Evolutionary conservation across 2,113 vertebrate species (phyloP).

Genomic region (Xerus inauris): DNA sequence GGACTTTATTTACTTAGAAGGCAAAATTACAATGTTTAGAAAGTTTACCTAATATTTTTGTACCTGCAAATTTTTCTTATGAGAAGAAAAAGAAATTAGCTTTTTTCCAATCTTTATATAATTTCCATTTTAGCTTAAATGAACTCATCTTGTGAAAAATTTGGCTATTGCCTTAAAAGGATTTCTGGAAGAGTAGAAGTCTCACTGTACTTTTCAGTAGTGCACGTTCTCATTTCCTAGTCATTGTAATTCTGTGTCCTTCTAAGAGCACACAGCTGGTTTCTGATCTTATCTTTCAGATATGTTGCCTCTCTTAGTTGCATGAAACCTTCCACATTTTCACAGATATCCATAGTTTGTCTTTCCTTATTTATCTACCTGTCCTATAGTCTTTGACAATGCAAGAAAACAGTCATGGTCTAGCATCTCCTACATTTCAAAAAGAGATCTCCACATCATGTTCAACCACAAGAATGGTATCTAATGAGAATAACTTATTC

Average conservation of each 20-base stretch:
- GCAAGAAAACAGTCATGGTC: neutral
- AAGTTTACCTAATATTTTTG: neutral
- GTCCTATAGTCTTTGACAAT: neutral
- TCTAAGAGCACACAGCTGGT: neutral
- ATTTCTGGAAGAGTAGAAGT: neutral
- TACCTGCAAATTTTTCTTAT: neutral
- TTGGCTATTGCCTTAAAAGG: neutral
- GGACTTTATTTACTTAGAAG: slow-evolving; percentile 33
- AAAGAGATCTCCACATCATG: neutral
- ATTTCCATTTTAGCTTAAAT: neutral
- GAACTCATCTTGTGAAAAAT: neutral
- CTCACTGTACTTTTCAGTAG: neutral
- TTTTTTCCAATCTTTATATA: neutral
- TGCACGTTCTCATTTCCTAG: neutral
- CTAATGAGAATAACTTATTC: too few species aligned
- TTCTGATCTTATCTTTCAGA: neutral
- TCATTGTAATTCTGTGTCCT: neutral
- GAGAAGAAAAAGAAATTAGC: neutral
- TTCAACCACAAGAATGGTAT: too few species aligned
- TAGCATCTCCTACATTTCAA: neutral
- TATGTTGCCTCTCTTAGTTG: neutral
- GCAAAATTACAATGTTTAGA: neutral
- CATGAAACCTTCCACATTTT: neutral
- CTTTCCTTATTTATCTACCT: slow-evolving; percentile 19
- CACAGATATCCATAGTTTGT: neutral